A percentile compares a stretch with the other conserved stretches of the same genome.
These are phyloP conservation scores for Grapholita molesta DNA, from an alignment of 1,140 invertebrate species.

Conservation along the genomic window DNA sequence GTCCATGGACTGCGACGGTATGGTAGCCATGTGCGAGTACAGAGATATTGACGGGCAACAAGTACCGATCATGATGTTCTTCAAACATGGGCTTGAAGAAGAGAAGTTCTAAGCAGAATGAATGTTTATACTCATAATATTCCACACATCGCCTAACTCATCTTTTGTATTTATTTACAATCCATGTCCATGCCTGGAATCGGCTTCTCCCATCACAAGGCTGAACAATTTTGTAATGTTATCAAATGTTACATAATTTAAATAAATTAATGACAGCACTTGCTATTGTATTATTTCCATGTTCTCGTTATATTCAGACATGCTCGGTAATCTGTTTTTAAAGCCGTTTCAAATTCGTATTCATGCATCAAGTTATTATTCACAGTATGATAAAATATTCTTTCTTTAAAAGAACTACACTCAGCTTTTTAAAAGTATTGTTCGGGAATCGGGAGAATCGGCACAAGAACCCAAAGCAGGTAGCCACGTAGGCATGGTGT, in stretches of 20 bases:
- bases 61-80: conserved; percentile 94
- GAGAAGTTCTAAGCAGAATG: conserved; percentile 90
- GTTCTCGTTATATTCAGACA: neutral
- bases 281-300: conserved; percentile 22
- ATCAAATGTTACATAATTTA: conserved; percentile 68
- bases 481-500: no score
- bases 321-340: no score
- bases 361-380: no score
- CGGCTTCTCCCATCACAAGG: conserved; percentile 65
- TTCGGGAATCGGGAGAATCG: no score
- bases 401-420: no score
- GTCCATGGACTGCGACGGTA: conserved; percentile 95
- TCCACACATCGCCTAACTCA: conserved; percentile 52
- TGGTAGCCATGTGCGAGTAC: conserved; percentile 96
- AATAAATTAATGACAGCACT: conserved; percentile 68
- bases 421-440: no score
- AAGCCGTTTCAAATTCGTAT: no score
- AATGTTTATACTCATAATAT: conserved; percentile 59
- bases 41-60: conserved; percentile 91
- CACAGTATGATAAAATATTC: no score
- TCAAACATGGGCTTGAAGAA: conserved; percentile 96
- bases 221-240: conserved; percentile 70
- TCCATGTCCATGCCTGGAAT: conserved; percentile 60
- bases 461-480: no score
- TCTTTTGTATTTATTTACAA: conserved; percentile 72